Base-by-base conservation (phyloP, 2,888 invertebrate genomes). In the Agriotes lineatus region DNA sequence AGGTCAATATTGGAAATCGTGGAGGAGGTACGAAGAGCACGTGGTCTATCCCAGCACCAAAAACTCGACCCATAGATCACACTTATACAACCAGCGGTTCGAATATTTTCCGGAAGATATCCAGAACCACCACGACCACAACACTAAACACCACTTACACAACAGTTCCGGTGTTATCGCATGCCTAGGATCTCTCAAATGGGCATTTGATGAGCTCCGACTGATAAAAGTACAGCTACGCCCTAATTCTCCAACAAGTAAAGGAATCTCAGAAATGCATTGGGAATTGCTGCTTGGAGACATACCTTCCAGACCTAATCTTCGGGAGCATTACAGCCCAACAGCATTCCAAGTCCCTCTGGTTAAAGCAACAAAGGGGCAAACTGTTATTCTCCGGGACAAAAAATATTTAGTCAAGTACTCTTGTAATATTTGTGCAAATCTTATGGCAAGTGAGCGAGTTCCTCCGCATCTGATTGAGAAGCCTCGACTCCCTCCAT, bases 301-400 rank as follows among this genome's bases (percentile, higher is more conserved):
- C 74, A 82, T 87, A 16, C 87, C 87, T 72, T 85, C 87, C 0
- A 83, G 85, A 57, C 74, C 77, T 48, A 80, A 82, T 14, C 76
- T 82, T 25, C 78, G 86, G 39, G 82, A 83, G 66, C 80, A 81
- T 30, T 87, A 88, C 77, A 81, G 83, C 14, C 88, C 89, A 0
- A 87, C 86, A 0, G 85, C 86, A 54, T 89, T 86, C 77, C 88
- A 89, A 79, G 80, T 82, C n/a, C 86, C 88, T 1, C 79, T 89
- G 9, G 76, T 86, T 10, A 82, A 80, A 64, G 77, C 77, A 66
- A 72, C 76, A 0, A 79, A 78, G 65, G 78, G 78, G 7, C 76
- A 78, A 56, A 77, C 74, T 4, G 69, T 81, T 0, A 75, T 75
- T 19, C 54, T 81, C 0, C 76, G 77, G 39, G 72, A 77, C 3